phyloP scores from a whole-genome alignment of 2,888 invertebrate genomes.

The Chrysomela aeneicollis region DNA sequence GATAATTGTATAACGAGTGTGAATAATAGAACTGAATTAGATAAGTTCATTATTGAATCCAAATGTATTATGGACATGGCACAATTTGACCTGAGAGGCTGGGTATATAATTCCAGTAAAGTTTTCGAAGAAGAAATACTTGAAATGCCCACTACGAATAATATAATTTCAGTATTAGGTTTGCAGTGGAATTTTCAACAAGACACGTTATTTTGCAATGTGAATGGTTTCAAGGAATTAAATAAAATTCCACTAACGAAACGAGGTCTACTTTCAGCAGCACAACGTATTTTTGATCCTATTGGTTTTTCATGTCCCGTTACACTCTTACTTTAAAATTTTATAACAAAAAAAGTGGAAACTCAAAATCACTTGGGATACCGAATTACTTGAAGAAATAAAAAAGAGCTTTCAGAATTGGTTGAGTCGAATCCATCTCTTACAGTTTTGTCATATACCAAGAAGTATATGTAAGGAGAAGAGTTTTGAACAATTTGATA shows the following conservation, averaged over 20 bases:
- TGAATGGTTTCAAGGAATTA: background rate
- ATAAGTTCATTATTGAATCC: slow-evolving; percentile 15
- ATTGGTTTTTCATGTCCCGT: slow-evolving; percentile 31
- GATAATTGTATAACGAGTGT: slow-evolving; percentile 13
- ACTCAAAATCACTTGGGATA: background rate
- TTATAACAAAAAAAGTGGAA: slow-evolving; percentile 25
- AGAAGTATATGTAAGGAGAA: background rate
- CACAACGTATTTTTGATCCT: slow-evolving; percentile 27
- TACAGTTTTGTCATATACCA: background rate
- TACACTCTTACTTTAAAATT: slow-evolving; percentile 29
- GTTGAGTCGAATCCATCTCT: background rate
- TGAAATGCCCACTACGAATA: background rate
- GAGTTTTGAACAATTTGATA: background rate
- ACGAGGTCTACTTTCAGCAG: slow-evolving; percentile 16
- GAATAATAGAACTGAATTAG: background rate
- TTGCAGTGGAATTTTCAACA: slow-evolving; percentile 13
- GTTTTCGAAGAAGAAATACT: background rate
- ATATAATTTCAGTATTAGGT: slow-evolving; percentile 14
- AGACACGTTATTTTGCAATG: slow-evolving; percentile 1
- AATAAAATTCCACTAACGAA: slow-evolving; percentile 3
- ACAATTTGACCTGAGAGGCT: slow-evolving; percentile 18
- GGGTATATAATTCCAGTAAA: background rate
- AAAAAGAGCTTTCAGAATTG: background rate
- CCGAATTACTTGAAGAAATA: slow-evolving; percentile 1
- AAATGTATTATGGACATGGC: slow-evolving; percentile 9